These are phyloP conservation scores for Anarrhichthys ocellatus DNA, from an alignment of 2,113 vertebrate species.

Conservation along the genomic window DNA sequence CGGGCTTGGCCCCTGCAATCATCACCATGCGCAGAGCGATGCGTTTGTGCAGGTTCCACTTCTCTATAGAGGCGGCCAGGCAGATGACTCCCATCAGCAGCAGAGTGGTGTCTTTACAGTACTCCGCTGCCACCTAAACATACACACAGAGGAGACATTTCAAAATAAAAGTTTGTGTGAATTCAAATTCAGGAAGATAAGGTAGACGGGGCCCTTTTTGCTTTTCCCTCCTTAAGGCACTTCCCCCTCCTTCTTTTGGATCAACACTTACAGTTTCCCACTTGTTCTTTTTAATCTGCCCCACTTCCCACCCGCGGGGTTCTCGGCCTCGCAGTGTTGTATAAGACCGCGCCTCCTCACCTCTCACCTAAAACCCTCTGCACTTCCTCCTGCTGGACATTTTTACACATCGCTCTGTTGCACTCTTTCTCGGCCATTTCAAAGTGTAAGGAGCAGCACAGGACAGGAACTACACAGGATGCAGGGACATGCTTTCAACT, in stretches of 20 bases:
- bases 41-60: constrained; percentile 97
- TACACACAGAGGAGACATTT: constrained; percentile 12
- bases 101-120: constrained; percentile 97
- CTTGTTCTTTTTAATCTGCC: constrained; percentile 69
- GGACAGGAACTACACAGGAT: background rate
- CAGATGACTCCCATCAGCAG: constrained; percentile 98
- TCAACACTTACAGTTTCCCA: constrained; percentile 43
- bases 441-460: background rate
- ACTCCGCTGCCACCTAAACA: constrained; percentile 93
- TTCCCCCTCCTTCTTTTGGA: constrained; percentile 24
- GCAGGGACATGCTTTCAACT: background rate
- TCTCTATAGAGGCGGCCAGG: constrained; percentile 96
- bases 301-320: constrained; percentile 44
- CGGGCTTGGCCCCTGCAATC: constrained; percentile 96
- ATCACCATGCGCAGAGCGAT: constrained; percentile 97
- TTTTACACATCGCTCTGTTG: background rate
- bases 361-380: constrained; percentile 57
- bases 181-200: background rate
- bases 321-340: constrained; percentile 27
- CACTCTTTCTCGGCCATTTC: background rate
- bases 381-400: constrained; percentile 18
- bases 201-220: background rate
- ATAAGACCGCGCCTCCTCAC: constrained; percentile 48
- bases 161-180: background rate
- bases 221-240: constrained; percentile 15